Evolutionary conservation across 2,888 invertebrate genomes (phyloP), one percentile per base, ranked within the genome.

Genomic region (Catocala nupta): DNA sequence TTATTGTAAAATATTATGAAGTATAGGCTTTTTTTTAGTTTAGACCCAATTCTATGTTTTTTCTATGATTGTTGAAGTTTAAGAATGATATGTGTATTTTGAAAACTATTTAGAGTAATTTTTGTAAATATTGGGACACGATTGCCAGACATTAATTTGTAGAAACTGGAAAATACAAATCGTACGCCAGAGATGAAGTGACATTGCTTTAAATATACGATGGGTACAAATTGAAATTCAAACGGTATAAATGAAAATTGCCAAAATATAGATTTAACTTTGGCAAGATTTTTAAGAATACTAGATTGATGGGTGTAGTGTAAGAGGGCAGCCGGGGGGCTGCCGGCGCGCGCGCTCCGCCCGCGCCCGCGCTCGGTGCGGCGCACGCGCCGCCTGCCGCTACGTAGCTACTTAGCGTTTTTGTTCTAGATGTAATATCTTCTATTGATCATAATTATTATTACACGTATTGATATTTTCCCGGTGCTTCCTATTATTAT

Each of bases 401-500:
- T 55, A 33, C 58, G 45, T 61, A 68, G 73, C 68, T 69, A 77
- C 78, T 77, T 79, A 82, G 75, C 69, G 71, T 81, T 86, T 84
- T 85, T 81, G 81, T 83, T 85, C 78, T 87, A 87, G 84, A 73
- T 88, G 77, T 86, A 82, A 82, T 82, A 78, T 82, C 78, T 83
- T 82, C 75, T 84, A 82, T 86, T 85, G 80, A 82, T 89, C 85
- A 86, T 47, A 47, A 47, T 82, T 79, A 84, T 81, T 83, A 78
- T 78, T 73, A 78, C 69, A 66, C 53, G 50, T 81, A 81, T 85
- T 83, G 75, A 88, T 88, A 85, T 82, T 86, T 89, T 88, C 81
- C 90, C 88, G 91, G 93, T 92, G 93, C 93, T 93, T 93, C 91
- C 92, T 90, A 88, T 87, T 89, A 90, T 91, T 88, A 90, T 92